Evolutionary conservation across 1,140 invertebrate genomes (phyloP).

Genomic region (Diorhabda carinulata): DNA sequence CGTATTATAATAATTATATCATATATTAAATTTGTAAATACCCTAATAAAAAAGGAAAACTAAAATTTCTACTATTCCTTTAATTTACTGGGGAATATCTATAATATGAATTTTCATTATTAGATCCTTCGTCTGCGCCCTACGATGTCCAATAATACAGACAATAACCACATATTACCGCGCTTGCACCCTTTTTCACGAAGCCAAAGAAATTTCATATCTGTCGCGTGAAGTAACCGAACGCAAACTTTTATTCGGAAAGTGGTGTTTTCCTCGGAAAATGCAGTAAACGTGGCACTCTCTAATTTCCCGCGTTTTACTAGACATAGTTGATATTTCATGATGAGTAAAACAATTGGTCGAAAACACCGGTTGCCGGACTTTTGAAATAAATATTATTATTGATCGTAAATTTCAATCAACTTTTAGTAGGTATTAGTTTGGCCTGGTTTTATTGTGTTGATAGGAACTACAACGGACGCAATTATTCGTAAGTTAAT

Average conservation of each 20-base stretch:
- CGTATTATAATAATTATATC: too few relatives aligned
- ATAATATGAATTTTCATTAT: not conserved
- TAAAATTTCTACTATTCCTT: too few relatives aligned
- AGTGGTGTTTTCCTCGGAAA: not conserved
- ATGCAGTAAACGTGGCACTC: not conserved
- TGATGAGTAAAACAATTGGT: not conserved
- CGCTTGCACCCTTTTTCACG: not conserved
- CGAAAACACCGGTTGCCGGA: not conserved
- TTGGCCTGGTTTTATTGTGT: not conserved
- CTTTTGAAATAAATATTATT: conserved; percentile 3
- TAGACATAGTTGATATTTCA: not conserved
- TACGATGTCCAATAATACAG: not conserved
- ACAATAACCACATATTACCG: not conserved
- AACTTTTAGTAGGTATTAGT: not conserved
- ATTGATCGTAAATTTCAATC: not conserved
- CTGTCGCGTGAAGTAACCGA: not conserved
- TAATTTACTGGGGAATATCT: too few relatives aligned
- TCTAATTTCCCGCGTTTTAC: not conserved
- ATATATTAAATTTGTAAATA: too few relatives aligned
- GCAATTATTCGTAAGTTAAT: not conserved
- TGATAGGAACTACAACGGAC: not conserved
- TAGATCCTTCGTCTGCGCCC: not conserved
- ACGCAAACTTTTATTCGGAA: too few relatives aligned
- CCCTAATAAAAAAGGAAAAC: too few relatives aligned
- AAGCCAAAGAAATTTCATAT: not conserved